These are phyloP conservation scores for Amphimedon queenslandica DNA, from an alignment of 37 sponge, comb jelly and placozoan genomes.

Conservation along the genomic window DNA sequence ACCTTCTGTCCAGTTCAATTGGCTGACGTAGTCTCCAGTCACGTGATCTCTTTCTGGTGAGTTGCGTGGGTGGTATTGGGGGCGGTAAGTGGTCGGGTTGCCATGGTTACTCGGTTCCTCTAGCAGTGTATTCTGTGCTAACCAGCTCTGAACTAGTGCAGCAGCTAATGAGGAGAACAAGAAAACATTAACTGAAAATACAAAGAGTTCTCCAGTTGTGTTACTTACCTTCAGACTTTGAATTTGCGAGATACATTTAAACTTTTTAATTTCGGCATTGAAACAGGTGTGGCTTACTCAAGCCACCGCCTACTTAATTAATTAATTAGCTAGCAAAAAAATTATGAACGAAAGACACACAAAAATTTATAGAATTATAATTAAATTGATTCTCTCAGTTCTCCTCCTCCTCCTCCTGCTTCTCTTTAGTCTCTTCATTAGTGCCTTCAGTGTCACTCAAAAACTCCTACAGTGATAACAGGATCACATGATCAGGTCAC, in stretches of 20 bases:
- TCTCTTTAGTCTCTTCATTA: not conserved
- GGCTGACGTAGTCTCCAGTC: conserved; percentile 7
- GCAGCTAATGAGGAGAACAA: too few relatives aligned
- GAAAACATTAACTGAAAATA: too few relatives aligned
- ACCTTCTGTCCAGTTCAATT: conserved; percentile 36
- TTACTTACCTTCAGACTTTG: too few relatives aligned
- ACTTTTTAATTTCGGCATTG: not conserved
- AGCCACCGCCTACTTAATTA: too few relatives aligned
- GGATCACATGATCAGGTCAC: not conserved
- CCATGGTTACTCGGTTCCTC: too few relatives aligned
- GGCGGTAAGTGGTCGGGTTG: not conserved
- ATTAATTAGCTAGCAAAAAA: too few relatives aligned
- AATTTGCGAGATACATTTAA: too few relatives aligned
- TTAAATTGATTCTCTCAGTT: not conserved
- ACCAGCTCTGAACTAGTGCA: not conserved
- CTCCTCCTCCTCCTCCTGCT: conserved; percentile 1
- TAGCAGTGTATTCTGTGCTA: not conserved
- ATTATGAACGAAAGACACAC: too few relatives aligned
- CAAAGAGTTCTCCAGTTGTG: too few relatives aligned
- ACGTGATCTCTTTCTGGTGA: not conserved
- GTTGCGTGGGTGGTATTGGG: not conserved
- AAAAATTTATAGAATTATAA: not conserved
- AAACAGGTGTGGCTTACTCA: too few relatives aligned
- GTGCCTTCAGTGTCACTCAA: conserved; percentile 47
- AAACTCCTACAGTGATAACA: conserved; percentile 25